A percentile compares a stretch with the other conserved stretches of the same genome.
These are phyloP conservation scores for Blastomussa wellsi DNA, from an alignment of 92 coral and sea anemone species.

Conservation along the genomic window DNA sequence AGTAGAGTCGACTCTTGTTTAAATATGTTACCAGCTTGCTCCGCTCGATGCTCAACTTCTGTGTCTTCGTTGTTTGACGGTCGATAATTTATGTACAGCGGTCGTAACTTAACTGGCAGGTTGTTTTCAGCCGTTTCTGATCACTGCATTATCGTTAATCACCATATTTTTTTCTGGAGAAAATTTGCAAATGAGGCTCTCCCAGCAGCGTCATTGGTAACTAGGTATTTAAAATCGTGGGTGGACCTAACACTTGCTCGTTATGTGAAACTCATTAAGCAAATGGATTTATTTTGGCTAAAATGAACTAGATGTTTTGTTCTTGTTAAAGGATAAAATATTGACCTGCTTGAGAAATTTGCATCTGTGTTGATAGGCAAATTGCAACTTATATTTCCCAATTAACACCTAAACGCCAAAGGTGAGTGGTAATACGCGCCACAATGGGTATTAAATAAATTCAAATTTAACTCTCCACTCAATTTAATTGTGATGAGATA, in stretches of 20 bases:
- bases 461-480: not conserved
- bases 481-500: not conserved
- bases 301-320: slow-evolving; percentile 3
- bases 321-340: not conserved
- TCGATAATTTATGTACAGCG: slow-evolving; percentile 32
- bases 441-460: not conserved
- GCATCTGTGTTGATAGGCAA: not conserved
- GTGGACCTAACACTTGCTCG: not conserved
- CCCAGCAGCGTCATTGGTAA: not conserved
- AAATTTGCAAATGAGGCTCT: not conserved
- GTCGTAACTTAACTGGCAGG: slow-evolving; percentile 4
- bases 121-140: not conserved
- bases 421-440: not conserved
- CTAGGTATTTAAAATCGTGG: not conserved
- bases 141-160: not conserved
- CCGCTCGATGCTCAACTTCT: slow-evolving; percentile 10
- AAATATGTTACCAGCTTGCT: not conserved
- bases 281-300: slow-evolving; percentile 1
- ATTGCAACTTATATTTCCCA: not conserved
- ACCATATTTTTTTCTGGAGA: not conserved
- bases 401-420: slow-evolving; percentile 20
- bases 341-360: slow-evolving; percentile 14
- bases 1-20: not conserved
- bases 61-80: not conserved
- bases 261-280: not conserved